phyloP scores from a whole-genome alignment of 2,113 vertebrate genomes.

The Microcebus lehilahytsara region DNA sequence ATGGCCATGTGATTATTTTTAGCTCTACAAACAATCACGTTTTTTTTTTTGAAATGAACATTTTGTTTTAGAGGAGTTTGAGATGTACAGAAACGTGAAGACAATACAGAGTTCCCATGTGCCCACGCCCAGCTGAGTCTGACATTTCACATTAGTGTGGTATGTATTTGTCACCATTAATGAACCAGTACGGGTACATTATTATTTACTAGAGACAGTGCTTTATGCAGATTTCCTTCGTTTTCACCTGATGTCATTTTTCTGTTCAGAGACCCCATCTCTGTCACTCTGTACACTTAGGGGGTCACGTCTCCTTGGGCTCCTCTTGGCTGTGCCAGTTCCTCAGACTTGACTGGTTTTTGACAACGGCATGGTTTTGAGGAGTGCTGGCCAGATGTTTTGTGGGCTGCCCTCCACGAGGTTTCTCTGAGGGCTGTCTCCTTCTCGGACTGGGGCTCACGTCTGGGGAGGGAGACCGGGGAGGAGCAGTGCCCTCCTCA shows the following conservation, averaged over 20 bases:
- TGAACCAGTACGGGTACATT: neutral
- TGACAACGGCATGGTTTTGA: neutral
- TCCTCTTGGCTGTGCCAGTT: no score
- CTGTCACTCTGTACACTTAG: neutral
- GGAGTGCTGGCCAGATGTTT: neutral
- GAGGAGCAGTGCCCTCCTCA: neutral
- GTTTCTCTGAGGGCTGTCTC: neutral
- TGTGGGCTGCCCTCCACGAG: neutral
- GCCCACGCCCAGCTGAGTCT: neutral
- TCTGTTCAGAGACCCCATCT: neutral
- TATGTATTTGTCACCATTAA: neutral
- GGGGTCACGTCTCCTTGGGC: rapidly evolving
- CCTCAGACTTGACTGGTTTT: neutral
- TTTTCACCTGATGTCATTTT: neutral
- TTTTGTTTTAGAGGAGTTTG: neutral
- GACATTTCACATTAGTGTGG: neutral
- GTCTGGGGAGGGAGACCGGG: neutral
- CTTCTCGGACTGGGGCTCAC: rapidly evolving
- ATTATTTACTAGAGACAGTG: neutral
- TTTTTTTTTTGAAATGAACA: neutral
- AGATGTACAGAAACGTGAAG: neutral
- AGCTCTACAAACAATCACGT: no score
- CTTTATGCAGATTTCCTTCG: neutral
- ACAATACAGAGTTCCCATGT: no score
- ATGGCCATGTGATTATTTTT: neutral